phyloP scores from a whole-genome alignment of 92 coral and sea anemone species.

The Zoanthus sansibaricus region DNA sequence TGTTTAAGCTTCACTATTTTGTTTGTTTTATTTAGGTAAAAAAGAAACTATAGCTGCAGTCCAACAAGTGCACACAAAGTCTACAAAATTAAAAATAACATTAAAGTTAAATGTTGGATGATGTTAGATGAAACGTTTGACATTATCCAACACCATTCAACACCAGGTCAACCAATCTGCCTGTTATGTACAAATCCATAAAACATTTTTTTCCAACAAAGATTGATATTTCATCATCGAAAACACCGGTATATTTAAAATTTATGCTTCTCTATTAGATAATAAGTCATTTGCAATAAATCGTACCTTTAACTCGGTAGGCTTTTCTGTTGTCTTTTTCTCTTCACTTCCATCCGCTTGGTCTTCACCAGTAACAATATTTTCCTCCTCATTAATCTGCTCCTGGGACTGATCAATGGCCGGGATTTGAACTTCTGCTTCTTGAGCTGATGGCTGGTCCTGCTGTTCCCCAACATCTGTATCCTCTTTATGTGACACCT shows the following conservation, averaged over 20 bases:
- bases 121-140: not conserved
- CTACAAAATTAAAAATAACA: too few relatives aligned
- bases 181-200: too few relatives aligned
- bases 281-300: not conserved
- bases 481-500: not conserved
- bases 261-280: too few relatives aligned
- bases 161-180: too few relatives aligned
- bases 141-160: not conserved
- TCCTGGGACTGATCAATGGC: conserved; percentile 46
- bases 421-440: conserved; percentile 52
- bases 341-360: conserved; percentile 15
- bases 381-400: conserved; percentile 45
- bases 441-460: conserved; percentile 16
- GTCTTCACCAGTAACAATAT: not conserved
- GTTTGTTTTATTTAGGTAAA: too few relatives aligned
- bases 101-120: not conserved
- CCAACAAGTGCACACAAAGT: too few relatives aligned
- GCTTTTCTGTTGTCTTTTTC: not conserved
- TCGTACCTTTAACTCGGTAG: conserved; percentile 17
- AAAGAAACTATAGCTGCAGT: too few relatives aligned
- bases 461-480: conserved; percentile 3
- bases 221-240: too few relatives aligned
- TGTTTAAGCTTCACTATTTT: too few relatives aligned
- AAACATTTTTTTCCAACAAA: too few relatives aligned
- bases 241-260: too few relatives aligned